Evolutionary conservation across 2,888 invertebrate genomes (phyloP), one percentile per base, ranked within the genome.

Genomic region (Trachelus troglodyta): DNA sequence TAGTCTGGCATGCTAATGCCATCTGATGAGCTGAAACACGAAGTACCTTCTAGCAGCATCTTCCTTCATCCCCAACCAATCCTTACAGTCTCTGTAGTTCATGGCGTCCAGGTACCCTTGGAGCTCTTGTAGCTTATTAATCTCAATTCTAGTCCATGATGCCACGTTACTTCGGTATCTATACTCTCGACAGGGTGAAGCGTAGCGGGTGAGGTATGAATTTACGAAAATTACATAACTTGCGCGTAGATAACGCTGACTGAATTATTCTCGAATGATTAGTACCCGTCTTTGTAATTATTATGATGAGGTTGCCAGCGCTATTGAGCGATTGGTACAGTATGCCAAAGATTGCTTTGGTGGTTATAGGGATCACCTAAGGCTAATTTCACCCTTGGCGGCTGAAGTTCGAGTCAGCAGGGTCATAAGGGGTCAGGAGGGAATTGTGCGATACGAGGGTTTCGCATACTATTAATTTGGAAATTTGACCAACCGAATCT

Each of bases 1-100:
- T 87, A 89, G 88, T 86, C 87, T 86, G 82, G 82, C 85, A 83
- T 81, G 87, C 86, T 88, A 88, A 89, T 87, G 85, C 86, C 86
- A 85, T 87, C 85, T 87, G 87, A 87, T 84, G 86, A 87, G 82
- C 76, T 82, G 76, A 75, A 83, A 85, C 86, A 85, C 83, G 82
- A 83, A 84, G 83, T 84, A 71, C 56, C 56, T 56, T 23, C 56
- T 56, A 56, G 23, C 56, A 56, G 56, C 56, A 56, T 56, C 56
- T 56, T 56, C 56, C 56, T 56, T 56, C 23, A 23, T 56, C 23
- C 56, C 23, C 23, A 6, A 23, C 56, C 56, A 56, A 56, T 56
- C 56, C 56, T 56, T 23, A 9, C 23, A 56, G 23, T n/a, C 9
- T 56, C 23, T 23, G 23, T 56, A 23, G 56, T 23, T 56, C 56